These are phyloP conservation scores for Endotricha flammealis DNA, from an alignment of 2,888 invertebrate species.

Conservation along the genomic window DNA sequence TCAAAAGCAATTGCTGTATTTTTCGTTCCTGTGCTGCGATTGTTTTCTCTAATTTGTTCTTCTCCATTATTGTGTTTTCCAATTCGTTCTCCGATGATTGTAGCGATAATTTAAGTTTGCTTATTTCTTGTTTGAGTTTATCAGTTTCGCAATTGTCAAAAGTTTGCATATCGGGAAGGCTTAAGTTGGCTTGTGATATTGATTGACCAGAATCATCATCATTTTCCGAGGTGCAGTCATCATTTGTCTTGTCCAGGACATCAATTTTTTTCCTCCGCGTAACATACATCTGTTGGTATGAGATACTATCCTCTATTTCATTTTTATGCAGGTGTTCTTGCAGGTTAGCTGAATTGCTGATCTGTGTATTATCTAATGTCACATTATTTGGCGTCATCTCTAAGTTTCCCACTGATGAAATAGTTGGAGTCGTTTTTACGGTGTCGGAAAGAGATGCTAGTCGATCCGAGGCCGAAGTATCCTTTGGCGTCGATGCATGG, in stretches of 20 bases:
- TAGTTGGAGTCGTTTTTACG: not conserved
- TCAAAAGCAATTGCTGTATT: conserved; percentile 4
- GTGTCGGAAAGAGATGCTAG: not conserved
- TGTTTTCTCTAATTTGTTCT: not conserved
- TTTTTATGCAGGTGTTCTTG: not conserved
- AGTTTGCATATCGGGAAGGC: conserved; percentile 1
- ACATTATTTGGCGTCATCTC: too few relatives aligned
- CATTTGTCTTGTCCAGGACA: not conserved
- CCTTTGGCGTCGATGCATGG: not conserved
- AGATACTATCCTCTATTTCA: not conserved
- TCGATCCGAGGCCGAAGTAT: not conserved
- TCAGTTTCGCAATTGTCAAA: conserved; percentile 1
- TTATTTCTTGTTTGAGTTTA: conserved; percentile 2
- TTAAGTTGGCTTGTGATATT: conserved; percentile 4
- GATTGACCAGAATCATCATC: not conserved
- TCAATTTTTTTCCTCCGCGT: conserved; percentile 2
- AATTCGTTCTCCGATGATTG: conserved; percentile 3
- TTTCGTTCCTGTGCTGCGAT: conserved; percentile 1
- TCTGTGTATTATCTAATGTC: not conserved
- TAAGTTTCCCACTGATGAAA: too few relatives aligned
- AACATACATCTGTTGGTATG: not conserved
- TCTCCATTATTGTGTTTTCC: conserved; percentile 1
- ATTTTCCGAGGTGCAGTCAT: not conserved
- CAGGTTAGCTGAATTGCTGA: not conserved
- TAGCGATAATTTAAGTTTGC: conserved; percentile 1